Conservation (phyloP, 2,797 vertebrate species). For the Coccyzus lansbergi region DNA sequence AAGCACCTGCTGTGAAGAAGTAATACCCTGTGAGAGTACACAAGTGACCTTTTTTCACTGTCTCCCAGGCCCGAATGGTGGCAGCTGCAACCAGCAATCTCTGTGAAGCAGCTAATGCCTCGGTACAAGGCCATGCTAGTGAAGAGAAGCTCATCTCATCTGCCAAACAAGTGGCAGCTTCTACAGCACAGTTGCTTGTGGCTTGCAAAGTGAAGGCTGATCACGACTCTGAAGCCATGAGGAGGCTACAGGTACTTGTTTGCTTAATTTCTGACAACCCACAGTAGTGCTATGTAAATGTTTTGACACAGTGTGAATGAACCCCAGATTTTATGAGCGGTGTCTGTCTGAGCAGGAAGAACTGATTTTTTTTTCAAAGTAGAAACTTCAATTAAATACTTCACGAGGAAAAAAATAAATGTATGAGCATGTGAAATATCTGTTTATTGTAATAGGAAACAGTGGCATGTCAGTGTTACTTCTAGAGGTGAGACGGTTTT, state of each 20-base stretch:
- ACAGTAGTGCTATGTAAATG: not conserved
- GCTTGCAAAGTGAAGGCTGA: constrained; percentile 98
- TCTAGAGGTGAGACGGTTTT: not conserved
- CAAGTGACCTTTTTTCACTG: not conserved
- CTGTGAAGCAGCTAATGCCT: constrained; percentile 97
- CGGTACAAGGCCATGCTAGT: constrained; percentile 95
- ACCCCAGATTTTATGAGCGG: not conserved
- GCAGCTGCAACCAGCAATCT: constrained; percentile 97
- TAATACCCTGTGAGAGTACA: not conserved
- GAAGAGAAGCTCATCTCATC: constrained; percentile 99
- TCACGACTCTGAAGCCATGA: constrained; percentile 97
- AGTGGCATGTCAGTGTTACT: not conserved
- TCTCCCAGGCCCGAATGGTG: constrained; percentile 91
- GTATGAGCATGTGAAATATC: not conserved
- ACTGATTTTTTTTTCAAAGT: not conserved
- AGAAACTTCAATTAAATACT: not conserved
- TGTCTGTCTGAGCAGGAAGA: not conserved
- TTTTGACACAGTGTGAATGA: not conserved
- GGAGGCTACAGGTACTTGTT: constrained; percentile 89
- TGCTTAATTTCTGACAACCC: not conserved
- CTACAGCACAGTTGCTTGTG: constrained; percentile 95
- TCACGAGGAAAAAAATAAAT: not conserved
- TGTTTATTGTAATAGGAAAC: not conserved
- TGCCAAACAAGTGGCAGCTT: constrained; percentile 97
- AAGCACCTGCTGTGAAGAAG: not conserved